Conservation (phyloP, 2,797 vertebrate species). For the Sternarchorhynchus goeldii region DNA sequence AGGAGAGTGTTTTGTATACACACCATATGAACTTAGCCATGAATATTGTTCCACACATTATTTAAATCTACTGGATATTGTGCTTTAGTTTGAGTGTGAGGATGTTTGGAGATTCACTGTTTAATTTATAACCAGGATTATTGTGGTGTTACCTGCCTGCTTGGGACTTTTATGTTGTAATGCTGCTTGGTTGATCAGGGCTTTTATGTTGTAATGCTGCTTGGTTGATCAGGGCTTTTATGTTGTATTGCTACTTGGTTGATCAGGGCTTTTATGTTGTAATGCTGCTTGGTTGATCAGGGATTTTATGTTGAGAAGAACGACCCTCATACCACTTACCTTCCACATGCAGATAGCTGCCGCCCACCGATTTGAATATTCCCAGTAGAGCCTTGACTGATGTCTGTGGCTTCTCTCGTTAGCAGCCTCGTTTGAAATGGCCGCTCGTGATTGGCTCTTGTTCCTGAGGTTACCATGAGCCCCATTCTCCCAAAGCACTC, state of each 20-base stretch:
- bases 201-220: not conserved
- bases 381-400: conserved; percentile 31
- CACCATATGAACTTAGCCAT: not conserved
- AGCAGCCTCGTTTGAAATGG: conserved; percentile 44
- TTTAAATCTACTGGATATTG: not conserved
- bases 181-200: not conserved
- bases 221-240: not conserved
- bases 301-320: not conserved
- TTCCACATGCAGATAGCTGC: too few relatives aligned
- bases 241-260: too few relatives aligned
- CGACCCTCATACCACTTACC: conserved; percentile 25
- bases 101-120: not conserved
- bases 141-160: not conserved
- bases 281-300: too few relatives aligned
- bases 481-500: conserved; percentile 34
- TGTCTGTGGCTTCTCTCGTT: conserved; percentile 45
- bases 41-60: not conserved
- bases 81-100: not conserved
- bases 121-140: not conserved
- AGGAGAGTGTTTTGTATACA: not conserved
- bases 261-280: too few relatives aligned
- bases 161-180: too few relatives aligned
- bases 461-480: conserved; percentile 41
- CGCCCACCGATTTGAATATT: too few relatives aligned
- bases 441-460: conserved; percentile 39